These are phyloP conservation scores for Rhopalosiphum nymphaeae DNA, from an alignment of 2,888 invertebrate genomes.

Conservation along the genomic window DNA sequence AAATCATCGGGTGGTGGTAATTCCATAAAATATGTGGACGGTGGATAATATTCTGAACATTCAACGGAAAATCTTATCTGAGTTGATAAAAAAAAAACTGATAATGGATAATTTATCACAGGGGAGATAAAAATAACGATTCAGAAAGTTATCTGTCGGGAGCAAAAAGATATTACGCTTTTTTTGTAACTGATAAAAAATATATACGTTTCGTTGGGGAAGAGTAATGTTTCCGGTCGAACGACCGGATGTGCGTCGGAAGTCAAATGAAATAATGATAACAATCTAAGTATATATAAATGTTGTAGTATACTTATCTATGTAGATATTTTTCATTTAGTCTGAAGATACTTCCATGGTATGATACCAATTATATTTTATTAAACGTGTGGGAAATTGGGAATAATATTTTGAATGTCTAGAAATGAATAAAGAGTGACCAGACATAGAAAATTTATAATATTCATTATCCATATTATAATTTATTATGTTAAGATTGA, in stretches of 20 bases:
- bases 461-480: not conserved
- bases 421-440: not conserved
- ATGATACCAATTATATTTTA: slow-evolving; percentile 20
- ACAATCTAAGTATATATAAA: slow-evolving; percentile 39
- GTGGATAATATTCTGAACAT: slow-evolving; percentile 34
- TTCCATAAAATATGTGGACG: slow-evolving; percentile 54
- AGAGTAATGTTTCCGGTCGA: slow-evolving; percentile 62
- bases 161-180: slow-evolving; percentile 57
- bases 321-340: slow-evolving; percentile 49
- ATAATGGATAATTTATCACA: slow-evolving; percentile 59
- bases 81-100: slow-evolving; percentile 51
- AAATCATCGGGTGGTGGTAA: slow-evolving; percentile 43
- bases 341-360: not conserved
- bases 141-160: slow-evolving; percentile 55
- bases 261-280: slow-evolving; percentile 58
- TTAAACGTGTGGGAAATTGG: slow-evolving; percentile 1
- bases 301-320: slow-evolving; percentile 38
- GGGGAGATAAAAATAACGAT: slow-evolving; percentile 56
- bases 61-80: slow-evolving; percentile 37
- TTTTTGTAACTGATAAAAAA: slow-evolving; percentile 54
- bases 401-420: not conserved
- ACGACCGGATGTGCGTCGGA: slow-evolving; percentile 62
- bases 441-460: not conserved
- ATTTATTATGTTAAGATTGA: not conserved
- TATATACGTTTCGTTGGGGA: slow-evolving; percentile 43